Base-by-base conservation (phyloP, 2,888 invertebrate species). In the Torymus texanus region DNA sequence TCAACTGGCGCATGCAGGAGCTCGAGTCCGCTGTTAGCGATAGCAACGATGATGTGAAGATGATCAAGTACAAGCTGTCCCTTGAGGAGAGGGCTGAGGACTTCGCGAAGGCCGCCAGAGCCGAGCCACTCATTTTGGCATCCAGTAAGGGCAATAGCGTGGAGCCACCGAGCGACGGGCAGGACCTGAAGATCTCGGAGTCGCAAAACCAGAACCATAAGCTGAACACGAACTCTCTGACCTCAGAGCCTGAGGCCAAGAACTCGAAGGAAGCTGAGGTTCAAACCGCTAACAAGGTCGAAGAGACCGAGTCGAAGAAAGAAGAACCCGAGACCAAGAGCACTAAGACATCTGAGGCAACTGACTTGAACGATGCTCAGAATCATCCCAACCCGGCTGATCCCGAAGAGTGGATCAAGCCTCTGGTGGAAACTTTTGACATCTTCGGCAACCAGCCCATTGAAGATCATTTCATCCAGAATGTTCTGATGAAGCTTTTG, bases 361-460 rank as follows among this genome's bases (percentile, higher is more conserved):
- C 72, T 14, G 78, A 79, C 0, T 12, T 81, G 41, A 78, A 75
- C 21, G 82, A 82, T 21, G 80, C 12, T n/a, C 67, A 70, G 2
- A 66, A 80, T 0, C 80, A 80, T 24, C 78, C 80, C 14, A 82
- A 82, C 14, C 82, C 82, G 0, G n/a, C 67, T 13, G 82, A 82
- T 70, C 74, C 78, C 0, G 78, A 78, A 53, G 82, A 82, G 21
- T 80, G 72, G 78, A 82, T 78, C 62, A 82, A 80, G 14, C 82
- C 82, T 10, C 24, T 80, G 61, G 78, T 80, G 12, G 82, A 82
- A 24, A 75, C 75, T 2, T 78, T 82, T 18, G 82, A 80, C 62
- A 76, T 80, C 21, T 79, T 81, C 10, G 80, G 82, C 12, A 81
- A 81, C 61, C 81, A 81, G 50, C 81, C 81, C 0, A 77, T 81